Percentiles rank a stretch among this genome's conserved stretches.
These are phyloP conservation scores for Tyrophagus putrescentiae DNA, from an alignment of 1,140 invertebrate species.

Conservation along the genomic window DNA sequence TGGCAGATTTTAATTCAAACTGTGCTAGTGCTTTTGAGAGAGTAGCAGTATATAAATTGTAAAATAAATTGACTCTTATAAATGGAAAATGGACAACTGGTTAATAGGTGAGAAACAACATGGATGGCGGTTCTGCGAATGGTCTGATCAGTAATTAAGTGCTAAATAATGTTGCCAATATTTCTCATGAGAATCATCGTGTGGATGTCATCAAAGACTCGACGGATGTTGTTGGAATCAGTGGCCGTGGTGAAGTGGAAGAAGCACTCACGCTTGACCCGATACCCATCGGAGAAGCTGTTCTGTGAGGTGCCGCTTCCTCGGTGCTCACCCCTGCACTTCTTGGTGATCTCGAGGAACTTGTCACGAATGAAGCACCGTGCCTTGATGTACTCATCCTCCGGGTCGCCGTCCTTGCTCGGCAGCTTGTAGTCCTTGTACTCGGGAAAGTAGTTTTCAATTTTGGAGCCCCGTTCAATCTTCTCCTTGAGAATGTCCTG, in stretches of 20 bases:
- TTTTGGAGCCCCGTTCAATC: conserved; percentile 45
- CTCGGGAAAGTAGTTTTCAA: conserved; percentile 49
- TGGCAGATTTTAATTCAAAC: neutral
- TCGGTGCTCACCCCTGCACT: neutral
- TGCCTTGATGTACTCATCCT: conserved; percentile 47
- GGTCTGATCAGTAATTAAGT: neutral
- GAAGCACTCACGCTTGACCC: conserved; percentile 24
- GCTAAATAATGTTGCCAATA: conserved; percentile 27
- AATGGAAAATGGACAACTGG: conserved; percentile 4
- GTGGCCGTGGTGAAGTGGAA: conserved; percentile 53
- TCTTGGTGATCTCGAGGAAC: conserved; percentile 35
- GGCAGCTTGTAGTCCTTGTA: conserved; percentile 38
- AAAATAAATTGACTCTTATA: neutral
- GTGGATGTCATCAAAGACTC: conserved; percentile 53
- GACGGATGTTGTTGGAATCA: conserved; percentile 51
- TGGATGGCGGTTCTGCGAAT: conserved; percentile 24
- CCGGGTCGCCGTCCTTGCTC: conserved; percentile 29
- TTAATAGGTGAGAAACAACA: conserved; percentile 24
- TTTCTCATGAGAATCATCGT: conserved; percentile 49
- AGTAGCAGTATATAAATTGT: neutral
- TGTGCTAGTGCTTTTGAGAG: neutral
- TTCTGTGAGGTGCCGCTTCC: conserved; percentile 1
- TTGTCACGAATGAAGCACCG: conserved; percentile 50
- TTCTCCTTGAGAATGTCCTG: conserved; percentile 59
- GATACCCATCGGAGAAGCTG: conserved; percentile 7